Percentiles rank a stretch among this genome's conserved stretches.
Conservation (phyloP, 2,888 invertebrate genomes). For the Plagodis pulveraria region DNA sequence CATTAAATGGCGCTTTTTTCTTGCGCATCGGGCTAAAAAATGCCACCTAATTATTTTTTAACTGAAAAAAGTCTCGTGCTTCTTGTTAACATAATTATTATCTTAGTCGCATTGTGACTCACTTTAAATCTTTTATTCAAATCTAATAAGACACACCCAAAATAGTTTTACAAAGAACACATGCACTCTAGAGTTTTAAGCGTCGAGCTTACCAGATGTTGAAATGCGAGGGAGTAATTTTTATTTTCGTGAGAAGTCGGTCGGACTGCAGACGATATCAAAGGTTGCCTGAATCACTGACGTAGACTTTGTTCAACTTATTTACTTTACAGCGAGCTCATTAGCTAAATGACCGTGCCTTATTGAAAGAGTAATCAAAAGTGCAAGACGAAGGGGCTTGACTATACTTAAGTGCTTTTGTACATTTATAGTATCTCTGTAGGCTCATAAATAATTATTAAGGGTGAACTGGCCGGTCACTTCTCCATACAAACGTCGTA, state of each 20-base stretch:
- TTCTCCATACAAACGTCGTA: no score
- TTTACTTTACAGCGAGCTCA: slow-evolving; percentile 77
- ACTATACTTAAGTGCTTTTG: background rate
- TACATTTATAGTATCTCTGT: no score
- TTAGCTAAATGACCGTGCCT: slow-evolving; percentile 78
- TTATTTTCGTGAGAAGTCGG: slow-evolving; percentile 51
- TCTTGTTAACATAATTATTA: no score
- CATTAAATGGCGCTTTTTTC: no score
- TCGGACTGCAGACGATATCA: slow-evolving; percentile 57
- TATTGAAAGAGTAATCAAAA: slow-evolving; percentile 64
- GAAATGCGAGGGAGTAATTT: slow-evolving; percentile 40
- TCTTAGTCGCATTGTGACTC: slow-evolving; percentile 8
- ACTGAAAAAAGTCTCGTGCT: no score
- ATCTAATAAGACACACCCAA: slow-evolving; percentile 5
- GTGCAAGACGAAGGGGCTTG: slow-evolving; percentile 19
- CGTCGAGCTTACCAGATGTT: slow-evolving; percentile 40
- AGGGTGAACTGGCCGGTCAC: no score
- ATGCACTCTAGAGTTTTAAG: slow-evolving; percentile 34
- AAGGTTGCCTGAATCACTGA: slow-evolving; percentile 64
- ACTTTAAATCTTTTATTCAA: slow-evolving; percentile 3
- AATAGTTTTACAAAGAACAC: slow-evolving; percentile 29
- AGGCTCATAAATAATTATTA: no score
- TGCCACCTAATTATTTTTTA: no score
- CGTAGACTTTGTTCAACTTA: slow-evolving; percentile 75
- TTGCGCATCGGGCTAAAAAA: no score